phyloP scores from a whole-genome alignment of 2,888 invertebrate species.

The Alsophila aescularia region DNA sequence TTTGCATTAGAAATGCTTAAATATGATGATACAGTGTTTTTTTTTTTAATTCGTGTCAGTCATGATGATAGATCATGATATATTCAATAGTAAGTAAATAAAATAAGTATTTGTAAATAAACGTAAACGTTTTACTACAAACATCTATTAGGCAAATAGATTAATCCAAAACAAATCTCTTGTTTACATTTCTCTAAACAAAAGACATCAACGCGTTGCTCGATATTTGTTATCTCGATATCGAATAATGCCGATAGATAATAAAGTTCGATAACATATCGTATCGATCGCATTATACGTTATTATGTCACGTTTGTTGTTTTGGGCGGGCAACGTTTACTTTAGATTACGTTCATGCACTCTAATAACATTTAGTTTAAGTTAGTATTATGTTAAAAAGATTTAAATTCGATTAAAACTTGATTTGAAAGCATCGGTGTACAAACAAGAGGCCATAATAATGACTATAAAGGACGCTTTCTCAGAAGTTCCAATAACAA shows the following conservation, averaged over 20 bases:
- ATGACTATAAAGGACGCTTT: constrained; percentile 73
- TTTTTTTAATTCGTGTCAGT: too few relatives aligned
- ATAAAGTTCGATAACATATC: constrained; percentile 59
- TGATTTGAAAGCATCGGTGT: constrained; percentile 56
- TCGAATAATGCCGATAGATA: constrained; percentile 58
- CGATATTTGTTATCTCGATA: constrained; percentile 49
- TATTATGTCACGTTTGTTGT: constrained; percentile 56
- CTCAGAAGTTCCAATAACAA: constrained; percentile 63
- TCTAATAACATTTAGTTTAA: neutral
- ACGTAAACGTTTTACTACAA: neutral
- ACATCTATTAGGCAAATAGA: constrained; percentile 1
- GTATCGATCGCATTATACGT: constrained; percentile 70
- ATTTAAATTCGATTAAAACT: constrained; percentile 25
- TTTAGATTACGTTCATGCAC: constrained; percentile 18
- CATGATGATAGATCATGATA: too few relatives aligned
- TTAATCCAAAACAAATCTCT: constrained; percentile 3
- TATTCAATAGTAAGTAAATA: too few relatives aligned
- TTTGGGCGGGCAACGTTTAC: constrained; percentile 58
- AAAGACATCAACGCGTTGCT: constrained; percentile 79
- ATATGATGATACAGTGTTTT: too few relatives aligned
- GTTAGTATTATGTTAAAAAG: neutral
- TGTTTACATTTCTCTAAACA: constrained; percentile 50
- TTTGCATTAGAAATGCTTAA: too few relatives aligned
- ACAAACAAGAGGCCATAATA: constrained; percentile 56
- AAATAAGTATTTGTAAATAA: neutral